A percentile compares a stretch with the other conserved stretches of the same genome.
Conservation (phyloP, 2,797 vertebrate genomes). For the Pyrrhura leucotis region DNA sequence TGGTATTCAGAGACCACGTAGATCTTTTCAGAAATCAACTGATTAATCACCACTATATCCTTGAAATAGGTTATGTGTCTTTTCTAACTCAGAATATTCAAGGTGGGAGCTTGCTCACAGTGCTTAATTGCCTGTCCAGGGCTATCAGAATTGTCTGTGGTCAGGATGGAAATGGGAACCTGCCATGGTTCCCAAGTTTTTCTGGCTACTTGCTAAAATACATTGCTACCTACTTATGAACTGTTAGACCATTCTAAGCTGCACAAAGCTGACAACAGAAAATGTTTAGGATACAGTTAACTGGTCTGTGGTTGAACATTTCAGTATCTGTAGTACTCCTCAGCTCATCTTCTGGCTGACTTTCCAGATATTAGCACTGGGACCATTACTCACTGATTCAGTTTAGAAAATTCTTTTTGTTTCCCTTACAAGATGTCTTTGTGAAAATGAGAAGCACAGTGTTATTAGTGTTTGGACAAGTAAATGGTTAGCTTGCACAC, state of each 20-base stretch:
- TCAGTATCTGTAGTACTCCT: not conserved
- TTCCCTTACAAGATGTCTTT: not conserved
- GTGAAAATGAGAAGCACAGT: constrained; percentile 8
- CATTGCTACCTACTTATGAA: not conserved
- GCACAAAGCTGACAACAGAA: not conserved
- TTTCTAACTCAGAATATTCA: not conserved
- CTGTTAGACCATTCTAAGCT: not conserved
- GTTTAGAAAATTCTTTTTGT: not conserved
- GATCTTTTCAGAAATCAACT: not conserved
- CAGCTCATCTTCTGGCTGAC: not conserved
- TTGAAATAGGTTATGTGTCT: not conserved
- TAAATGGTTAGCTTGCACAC: not conserved
- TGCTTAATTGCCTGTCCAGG: not conserved
- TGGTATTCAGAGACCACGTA: not conserved
- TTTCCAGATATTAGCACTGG: not conserved
- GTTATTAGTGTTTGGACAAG: constrained; percentile 2
- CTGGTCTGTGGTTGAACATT: not conserved
- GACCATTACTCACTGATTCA: not conserved
- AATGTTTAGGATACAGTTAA: not conserved
- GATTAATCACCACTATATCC: not conserved
- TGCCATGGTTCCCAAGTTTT: not conserved
- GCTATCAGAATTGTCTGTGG: not conserved
- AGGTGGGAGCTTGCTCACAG: not conserved
- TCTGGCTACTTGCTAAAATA: not conserved
- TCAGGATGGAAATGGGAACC: not conserved